Percentiles rank a stretch among this genome's conserved stretches.
Evolutionary conservation across 2,888 invertebrate species (phyloP).

Genomic region (Callinectes sapidus): DNA sequence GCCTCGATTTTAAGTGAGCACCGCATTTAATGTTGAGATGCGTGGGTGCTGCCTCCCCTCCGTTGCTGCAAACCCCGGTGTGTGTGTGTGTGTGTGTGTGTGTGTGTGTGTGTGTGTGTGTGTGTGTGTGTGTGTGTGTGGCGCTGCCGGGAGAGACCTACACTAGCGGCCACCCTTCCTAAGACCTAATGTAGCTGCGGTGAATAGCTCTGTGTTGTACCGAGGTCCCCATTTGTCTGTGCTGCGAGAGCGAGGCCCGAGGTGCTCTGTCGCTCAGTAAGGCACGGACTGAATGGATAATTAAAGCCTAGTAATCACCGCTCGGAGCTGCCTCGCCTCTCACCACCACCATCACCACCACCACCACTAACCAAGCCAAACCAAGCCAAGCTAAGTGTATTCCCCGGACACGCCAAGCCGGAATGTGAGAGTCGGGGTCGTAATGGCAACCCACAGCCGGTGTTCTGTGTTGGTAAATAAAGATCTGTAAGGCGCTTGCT

Average conservation of each 20-base stretch:
- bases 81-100: slow-evolving; percentile 21
- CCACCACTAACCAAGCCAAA: not conserved
- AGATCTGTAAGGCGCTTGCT: slow-evolving; percentile 35
- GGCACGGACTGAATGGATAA: slow-evolving; percentile 67
- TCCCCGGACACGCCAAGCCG: not conserved
- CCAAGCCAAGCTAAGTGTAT: not conserved
- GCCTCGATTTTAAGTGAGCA: slow-evolving; percentile 9
- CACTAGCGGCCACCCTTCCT: not conserved
- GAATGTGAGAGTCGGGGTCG: not conserved
- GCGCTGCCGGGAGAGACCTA: not conserved
- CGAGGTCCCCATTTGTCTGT: slow-evolving; percentile 60
- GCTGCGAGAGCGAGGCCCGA: slow-evolving; percentile 57
- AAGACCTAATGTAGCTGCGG: not conserved
- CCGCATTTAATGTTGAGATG: slow-evolving; percentile 29
- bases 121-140: slow-evolving; percentile 16
- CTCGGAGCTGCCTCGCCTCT: slow-evolving; percentile 44
- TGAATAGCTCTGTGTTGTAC: slow-evolving; percentile 47
- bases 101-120: slow-evolving; percentile 23
- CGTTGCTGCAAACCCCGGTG: not conserved
- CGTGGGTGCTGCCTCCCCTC: slow-evolving; percentile 27
- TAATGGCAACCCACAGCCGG: slow-evolving; percentile 36
- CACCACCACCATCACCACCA: not conserved
- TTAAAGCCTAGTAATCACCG: slow-evolving; percentile 64
- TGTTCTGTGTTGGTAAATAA: slow-evolving; percentile 46
- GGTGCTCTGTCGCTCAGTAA: slow-evolving; percentile 68